A percentile compares a stretch with the other conserved stretches of the same genome.
Conservation (phyloP, 1,140 invertebrate species). For the Bombus sylvicola region DNA sequence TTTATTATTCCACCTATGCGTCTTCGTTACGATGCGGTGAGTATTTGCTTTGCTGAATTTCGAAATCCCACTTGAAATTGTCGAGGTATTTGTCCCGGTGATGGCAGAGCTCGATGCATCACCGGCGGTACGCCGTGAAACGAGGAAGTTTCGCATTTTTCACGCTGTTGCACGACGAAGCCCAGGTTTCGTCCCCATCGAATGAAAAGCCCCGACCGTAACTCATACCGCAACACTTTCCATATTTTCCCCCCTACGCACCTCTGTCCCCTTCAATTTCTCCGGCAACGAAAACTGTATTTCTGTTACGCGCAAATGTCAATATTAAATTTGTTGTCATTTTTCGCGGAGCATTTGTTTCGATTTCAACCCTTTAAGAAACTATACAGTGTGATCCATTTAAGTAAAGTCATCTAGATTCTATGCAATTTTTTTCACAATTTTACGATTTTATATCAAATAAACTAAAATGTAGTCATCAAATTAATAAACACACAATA, state of each 20-base stretch:
- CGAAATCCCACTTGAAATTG: slow-evolving; percentile 19
- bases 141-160: slow-evolving; percentile 22
- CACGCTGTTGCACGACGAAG: slow-evolving; percentile 1
- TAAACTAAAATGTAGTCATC: too few species aligned
- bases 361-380: not conserved
- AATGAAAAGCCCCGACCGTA: slow-evolving; percentile 23
- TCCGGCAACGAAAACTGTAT: not conserved
- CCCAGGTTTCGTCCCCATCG: not conserved
- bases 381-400: too few species aligned
- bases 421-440: too few species aligned
- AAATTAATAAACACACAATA: too few species aligned
- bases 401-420: too few species aligned
- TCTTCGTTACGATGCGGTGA: not conserved
- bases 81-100: slow-evolving; percentile 10
- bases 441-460: too few species aligned
- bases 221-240: slow-evolving; percentile 35
- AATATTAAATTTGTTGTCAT: slow-evolving; percentile 6
- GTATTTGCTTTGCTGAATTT: slow-evolving; percentile 1
- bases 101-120: slow-evolving; percentile 15
- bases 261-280: too few species aligned
- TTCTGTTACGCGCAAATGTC: not conserved
- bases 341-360: not conserved
- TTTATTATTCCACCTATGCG: not conserved
- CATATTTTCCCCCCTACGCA: slow-evolving; percentile 10
- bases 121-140: not conserved